Conservation (phyloP, 2,113 vertebrate species). For the Microtus pennsylvanicus region DNA sequence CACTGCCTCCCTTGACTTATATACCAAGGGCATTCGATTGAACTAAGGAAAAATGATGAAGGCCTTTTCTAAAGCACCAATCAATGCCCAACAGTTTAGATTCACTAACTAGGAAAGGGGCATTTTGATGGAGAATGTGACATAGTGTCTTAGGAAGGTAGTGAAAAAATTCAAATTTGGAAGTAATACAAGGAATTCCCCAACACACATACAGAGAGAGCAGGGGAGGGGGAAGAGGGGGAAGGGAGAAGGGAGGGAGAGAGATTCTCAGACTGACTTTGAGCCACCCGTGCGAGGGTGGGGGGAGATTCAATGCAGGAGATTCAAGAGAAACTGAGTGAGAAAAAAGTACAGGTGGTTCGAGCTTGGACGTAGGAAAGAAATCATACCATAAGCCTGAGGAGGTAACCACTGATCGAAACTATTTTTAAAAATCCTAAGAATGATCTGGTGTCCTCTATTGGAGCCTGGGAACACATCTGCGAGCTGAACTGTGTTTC, state of each 20-base stretch:
- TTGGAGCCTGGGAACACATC: not conserved
- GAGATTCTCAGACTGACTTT: not conserved
- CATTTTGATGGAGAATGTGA: not conserved
- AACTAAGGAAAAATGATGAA: not conserved
- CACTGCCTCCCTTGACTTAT: not conserved
- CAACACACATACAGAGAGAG: no score
- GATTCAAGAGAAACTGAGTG: not conserved
- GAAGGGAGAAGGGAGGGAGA: not conserved
- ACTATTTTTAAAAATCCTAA: not conserved
- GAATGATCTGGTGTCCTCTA: not conserved
- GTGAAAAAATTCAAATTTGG: not conserved
- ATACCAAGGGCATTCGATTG: not conserved
- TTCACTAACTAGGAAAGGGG: not conserved
- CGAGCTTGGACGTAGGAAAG: not conserved
- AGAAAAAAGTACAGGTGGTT: not conserved
- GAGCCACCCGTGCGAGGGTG: not conserved
- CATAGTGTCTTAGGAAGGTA: not conserved
- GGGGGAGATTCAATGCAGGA: not conserved
- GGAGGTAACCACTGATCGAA: not conserved
- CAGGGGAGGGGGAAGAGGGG: fast-evolving
- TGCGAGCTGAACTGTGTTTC: not conserved
- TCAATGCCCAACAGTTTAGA: not conserved
- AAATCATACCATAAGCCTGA: not conserved
- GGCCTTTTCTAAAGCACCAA: fast-evolving
- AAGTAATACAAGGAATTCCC: not conserved